These are phyloP conservation scores for Lates japonicus DNA, from an alignment of 2,797 vertebrate species.

Conservation along the genomic window DNA sequence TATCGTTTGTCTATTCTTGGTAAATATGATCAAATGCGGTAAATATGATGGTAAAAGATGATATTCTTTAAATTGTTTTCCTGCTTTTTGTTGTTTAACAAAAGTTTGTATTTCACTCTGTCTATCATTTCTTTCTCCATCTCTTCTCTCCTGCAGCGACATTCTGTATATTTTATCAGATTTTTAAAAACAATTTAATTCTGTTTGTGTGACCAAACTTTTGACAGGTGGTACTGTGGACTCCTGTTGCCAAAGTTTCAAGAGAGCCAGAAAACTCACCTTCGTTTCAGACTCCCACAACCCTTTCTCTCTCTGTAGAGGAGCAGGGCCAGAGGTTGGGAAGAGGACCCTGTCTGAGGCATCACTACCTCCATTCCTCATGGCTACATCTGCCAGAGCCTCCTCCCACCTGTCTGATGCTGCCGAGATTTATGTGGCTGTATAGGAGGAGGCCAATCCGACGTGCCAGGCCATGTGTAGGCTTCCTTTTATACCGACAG, in stretches of 20 bases:
- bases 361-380: conserved; percentile 75
- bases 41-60: no score
- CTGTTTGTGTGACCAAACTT: conserved; percentile 24
- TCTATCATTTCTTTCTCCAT: neutral
- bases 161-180: neutral
- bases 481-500: conserved; percentile 80
- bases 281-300: conserved; percentile 62
- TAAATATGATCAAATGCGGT: neutral
- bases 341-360: conserved; percentile 77
- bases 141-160: neutral
- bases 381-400: conserved; percentile 78
- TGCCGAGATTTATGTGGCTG: conserved; percentile 81
- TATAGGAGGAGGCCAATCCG: conserved; percentile 77
- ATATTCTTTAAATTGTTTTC: neutral
- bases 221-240: conserved; percentile 36
- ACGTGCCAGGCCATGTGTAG: conserved; percentile 77
- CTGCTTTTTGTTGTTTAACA: neutral
- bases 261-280: conserved; percentile 47
- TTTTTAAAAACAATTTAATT: neutral
- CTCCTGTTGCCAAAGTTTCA: conserved; percentile 51
- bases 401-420: conserved; percentile 81
- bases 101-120: neutral
- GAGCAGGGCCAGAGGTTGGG: conserved; percentile 74
- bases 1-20: neutral
- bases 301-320: conserved; percentile 54